These are phyloP conservation scores for Corythornis vintsioides DNA, from an alignment of 2,113 vertebrate genomes.

Conservation along the genomic window DNA sequence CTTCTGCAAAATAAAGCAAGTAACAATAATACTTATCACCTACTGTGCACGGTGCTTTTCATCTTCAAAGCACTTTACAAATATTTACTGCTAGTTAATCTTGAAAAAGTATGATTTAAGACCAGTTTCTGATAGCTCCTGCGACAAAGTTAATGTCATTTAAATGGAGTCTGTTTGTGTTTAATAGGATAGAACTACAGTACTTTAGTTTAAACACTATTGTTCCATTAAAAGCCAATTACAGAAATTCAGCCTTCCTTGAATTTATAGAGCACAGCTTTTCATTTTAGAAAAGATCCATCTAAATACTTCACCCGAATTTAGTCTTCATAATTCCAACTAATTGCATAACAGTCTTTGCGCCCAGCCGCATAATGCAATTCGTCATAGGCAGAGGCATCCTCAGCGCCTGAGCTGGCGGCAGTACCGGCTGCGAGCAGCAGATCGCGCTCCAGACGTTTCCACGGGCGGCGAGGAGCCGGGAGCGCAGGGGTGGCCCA, in stretches of 20 bases:
- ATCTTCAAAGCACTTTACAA: conserved; percentile 23
- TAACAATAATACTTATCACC: neutral
- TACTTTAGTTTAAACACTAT: conserved; percentile 1
- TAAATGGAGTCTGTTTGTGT: conserved; percentile 3
- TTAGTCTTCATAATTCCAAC: neutral
- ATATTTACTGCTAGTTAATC: conserved; percentile 32
- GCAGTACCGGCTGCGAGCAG: conserved; percentile 52
- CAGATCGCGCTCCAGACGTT: conserved; percentile 73
- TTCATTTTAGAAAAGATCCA: neutral
- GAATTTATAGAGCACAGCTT: neutral
- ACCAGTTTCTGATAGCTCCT: neutral
- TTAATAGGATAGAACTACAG: conserved; percentile 48
- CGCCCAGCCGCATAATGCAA: neutral
- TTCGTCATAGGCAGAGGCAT: neutral
- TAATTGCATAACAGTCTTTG: neutral
- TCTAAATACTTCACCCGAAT: neutral
- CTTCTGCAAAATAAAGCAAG: neutral
- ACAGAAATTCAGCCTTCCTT: conserved; percentile 24
- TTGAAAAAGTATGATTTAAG: conserved; percentile 46
- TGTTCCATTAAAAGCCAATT: conserved; percentile 53
- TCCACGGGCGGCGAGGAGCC: neutral
- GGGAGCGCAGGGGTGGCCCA: neutral
- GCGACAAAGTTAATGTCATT: conserved; percentile 51
- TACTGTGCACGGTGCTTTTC: neutral
- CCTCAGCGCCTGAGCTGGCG: neutral